Percentiles rank a stretch among this genome's conserved stretches.
Evolutionary conservation across 2,797 vertebrate species (phyloP).

Genomic region (Sitta carolinensis): DNA sequence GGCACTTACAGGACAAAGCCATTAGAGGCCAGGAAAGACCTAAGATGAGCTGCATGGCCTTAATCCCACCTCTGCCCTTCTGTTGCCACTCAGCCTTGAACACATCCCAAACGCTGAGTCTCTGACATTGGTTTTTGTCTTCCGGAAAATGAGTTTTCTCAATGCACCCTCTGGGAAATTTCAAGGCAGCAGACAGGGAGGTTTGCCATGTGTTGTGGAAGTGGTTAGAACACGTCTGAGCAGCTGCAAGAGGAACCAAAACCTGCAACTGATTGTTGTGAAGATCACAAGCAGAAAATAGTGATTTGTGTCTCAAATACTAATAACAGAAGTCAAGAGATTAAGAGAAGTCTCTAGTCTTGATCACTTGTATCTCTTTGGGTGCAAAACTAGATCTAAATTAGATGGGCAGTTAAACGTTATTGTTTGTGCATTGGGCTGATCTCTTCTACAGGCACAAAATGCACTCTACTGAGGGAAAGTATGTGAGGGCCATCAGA

Average conservation of each 20-base stretch:
- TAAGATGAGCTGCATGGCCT: neutral
- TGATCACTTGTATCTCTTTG: neutral
- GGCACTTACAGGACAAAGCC: neutral
- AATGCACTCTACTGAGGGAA: neutral
- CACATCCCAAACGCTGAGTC: neutral
- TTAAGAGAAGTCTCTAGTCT: neutral
- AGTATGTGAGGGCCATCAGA: neutral
- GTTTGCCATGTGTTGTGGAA: neutral
- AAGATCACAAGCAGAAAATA: neutral
- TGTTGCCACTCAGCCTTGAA: neutral
- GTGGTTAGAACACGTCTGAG: neutral
- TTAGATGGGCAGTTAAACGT: neutral
- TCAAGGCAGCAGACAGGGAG: neutral
- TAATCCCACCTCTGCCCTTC: neutral
- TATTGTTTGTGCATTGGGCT: neutral
- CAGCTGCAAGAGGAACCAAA: slow-evolving; percentile 20
- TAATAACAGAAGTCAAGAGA: neutral
- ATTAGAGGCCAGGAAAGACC: neutral
- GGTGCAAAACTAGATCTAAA: neutral
- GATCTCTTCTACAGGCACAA: neutral
- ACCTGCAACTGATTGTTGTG: neutral
- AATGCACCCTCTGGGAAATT: neutral
- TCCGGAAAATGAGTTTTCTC: neutral
- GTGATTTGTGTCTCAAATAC: neutral
- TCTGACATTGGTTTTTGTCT: neutral